phyloP scores from a whole-genome alignment of 2,113 vertebrate species.

The Orycteropus afer region DNA sequence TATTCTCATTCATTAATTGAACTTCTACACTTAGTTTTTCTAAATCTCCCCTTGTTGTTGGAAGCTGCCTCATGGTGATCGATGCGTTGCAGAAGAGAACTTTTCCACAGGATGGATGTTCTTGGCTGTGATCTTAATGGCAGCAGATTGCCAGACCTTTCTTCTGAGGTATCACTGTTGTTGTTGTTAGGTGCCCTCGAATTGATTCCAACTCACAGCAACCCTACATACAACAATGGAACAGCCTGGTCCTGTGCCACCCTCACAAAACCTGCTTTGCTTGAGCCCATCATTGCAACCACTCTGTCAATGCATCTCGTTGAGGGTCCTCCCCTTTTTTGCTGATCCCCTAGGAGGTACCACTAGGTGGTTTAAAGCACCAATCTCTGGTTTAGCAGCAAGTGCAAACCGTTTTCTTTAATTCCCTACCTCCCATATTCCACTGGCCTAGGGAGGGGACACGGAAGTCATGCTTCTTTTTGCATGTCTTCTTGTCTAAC shows the following conservation, averaged over 20 bases:
- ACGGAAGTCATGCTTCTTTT: not conserved
- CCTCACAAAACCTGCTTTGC: too few species aligned
- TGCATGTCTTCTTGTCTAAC: not conserved
- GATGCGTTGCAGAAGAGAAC: not conserved
- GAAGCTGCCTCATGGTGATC: not conserved
- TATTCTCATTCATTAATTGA: not conserved
- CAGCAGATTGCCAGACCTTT: not conserved
- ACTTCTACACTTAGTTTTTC: not conserved
- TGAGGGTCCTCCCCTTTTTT: too few species aligned
- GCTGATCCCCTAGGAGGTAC: too few species aligned
- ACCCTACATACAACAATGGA: too few species aligned
- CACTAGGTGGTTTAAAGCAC: not conserved
- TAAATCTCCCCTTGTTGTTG: not conserved
- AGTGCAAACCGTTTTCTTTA: not conserved
- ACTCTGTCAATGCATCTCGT: too few species aligned
- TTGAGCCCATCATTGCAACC: too few species aligned
- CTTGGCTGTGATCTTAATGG: not conserved
- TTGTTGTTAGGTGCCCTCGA: too few species aligned
- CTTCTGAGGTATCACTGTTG: not conserved
- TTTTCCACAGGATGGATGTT: not conserved
- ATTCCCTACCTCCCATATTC: not conserved
- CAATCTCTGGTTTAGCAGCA: not conserved
- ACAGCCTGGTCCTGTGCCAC: too few species aligned
- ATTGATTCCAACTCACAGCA: too few species aligned
- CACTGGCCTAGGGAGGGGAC: not conserved